Base-by-base conservation (phyloP, 1,140 invertebrate species). In the Rhagoletis pomonella region DNA sequence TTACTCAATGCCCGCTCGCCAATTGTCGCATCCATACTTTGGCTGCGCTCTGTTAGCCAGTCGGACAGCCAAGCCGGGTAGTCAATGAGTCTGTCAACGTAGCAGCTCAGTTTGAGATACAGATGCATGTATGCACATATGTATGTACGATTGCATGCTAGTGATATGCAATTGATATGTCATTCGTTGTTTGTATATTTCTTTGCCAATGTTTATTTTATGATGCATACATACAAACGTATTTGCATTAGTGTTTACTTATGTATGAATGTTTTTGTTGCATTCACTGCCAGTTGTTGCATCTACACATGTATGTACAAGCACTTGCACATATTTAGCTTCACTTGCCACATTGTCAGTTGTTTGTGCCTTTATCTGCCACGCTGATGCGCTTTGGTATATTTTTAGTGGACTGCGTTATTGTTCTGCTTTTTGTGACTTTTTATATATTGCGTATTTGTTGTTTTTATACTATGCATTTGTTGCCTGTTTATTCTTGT, bases 111-210 rank as follows among this genome's bases (percentile, higher is more conserved):
- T 81, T 50, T 29, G 1, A 47, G 42, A 4, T 19, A 17, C 73
- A 81, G 50, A 39, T 50, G 1, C 1, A 58, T 55, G n/a, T 50
- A 10, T 19, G n/a, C 50, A 7, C 17, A 2, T 29, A 29, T 81
- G 47, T 29, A 19, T 81, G 73, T 29, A 29, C n/a, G 29, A 7
- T 14, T 19, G 9, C n/a, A 44, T 47, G 73, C 29, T 6, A 29
- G 17, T 81, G 47, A 81, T 81, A 81, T 81, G 73, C 73, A 55
- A 81, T 81, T 81, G 44, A 81, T 58, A 81, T 81, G 47, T 29
- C 73, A 81, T 81, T 81, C 55, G n/a, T 81, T 81, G 73, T 81
- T 55, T 50, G n/a, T 81, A 44, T 10, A 69, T 81, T 55, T 62
- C 73, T n/a, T n/a, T 10, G 19, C 1, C 44, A 81, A 81, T 81